Percentiles rank a stretch among this genome's conserved stretches.
Evolutionary conservation across 2,888 invertebrate genomes (phyloP).

Genomic region (Chymomyza amoena): DNA sequence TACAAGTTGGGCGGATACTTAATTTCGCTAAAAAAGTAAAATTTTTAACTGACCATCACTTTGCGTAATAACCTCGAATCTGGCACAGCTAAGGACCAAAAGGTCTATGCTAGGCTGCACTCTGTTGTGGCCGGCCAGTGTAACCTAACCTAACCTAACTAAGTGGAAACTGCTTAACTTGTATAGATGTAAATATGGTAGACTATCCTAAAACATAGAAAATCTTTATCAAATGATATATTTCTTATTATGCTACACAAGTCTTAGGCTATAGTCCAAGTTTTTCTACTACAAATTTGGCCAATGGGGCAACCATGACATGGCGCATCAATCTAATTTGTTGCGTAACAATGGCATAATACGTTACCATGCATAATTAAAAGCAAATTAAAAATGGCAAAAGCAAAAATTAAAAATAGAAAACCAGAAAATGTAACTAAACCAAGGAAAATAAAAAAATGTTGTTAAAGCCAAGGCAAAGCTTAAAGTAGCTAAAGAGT

Average conservation of each 20-base stretch:
- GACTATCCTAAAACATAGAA: not conserved
- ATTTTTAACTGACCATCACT: no score
- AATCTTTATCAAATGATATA: not conserved
- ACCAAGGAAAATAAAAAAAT: slow-evolving; percentile 22
- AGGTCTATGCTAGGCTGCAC: no score
- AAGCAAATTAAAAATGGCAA: slow-evolving; percentile 9
- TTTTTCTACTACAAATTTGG: not conserved
- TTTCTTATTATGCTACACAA: not conserved
- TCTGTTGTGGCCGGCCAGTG: no score
- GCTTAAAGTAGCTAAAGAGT: slow-evolving; percentile 16
- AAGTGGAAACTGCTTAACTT: no score
- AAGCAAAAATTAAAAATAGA: not conserved
- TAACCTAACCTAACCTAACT: no score
- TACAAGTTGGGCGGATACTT: no score
- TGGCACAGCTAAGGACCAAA: no score
- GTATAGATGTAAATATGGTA: no score
- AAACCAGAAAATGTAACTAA: not conserved
- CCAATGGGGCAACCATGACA: not conserved
- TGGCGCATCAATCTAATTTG: not conserved
- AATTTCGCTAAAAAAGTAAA: no score
- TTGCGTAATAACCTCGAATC: no score
- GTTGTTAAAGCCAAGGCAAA: slow-evolving; percentile 31
- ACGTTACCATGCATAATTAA: slow-evolving; percentile 2
- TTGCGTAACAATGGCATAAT: not conserved
- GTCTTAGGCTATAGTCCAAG: not conserved